These are phyloP conservation scores for Anabas testudineus DNA, from an alignment of 2,797 vertebrate species.

Conservation along the genomic window DNA sequence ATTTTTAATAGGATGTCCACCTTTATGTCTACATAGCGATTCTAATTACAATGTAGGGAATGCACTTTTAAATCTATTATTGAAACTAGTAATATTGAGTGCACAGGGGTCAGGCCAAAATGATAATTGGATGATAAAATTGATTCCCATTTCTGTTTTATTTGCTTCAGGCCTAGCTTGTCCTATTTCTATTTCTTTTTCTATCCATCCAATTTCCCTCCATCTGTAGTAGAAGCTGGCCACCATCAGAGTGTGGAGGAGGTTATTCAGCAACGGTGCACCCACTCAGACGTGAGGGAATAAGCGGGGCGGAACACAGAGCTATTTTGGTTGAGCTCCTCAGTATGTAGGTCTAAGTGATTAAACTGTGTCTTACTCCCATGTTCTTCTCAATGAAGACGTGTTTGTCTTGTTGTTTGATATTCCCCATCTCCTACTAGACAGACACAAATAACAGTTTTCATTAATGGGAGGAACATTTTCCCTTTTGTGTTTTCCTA, in stretches of 20 bases:
- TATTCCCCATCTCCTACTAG: conserved; percentile 15
- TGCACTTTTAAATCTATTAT: conserved; percentile 67
- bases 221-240: conserved; percentile 74
- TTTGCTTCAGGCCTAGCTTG: conserved; percentile 83
- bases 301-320: conserved; percentile 72
- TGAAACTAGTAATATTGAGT: conserved; percentile 74
- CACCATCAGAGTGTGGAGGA: conserved; percentile 80
- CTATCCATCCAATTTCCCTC: conserved; percentile 75
- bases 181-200: conserved; percentile 82
- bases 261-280: conserved; percentile 80
- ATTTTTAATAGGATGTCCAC: conserved; percentile 39
- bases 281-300: conserved; percentile 78
- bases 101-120: conserved; percentile 77
- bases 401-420: conserved; percentile 47
- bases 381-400: conserved; percentile 73
- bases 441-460: neutral
- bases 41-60: conserved; percentile 66
- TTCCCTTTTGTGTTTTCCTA: neutral
- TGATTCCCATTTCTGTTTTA: conserved; percentile 76
- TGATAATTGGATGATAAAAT: conserved; percentile 83
- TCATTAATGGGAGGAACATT: neutral
- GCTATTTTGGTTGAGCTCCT: conserved; percentile 82
- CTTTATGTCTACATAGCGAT: conserved; percentile 31
- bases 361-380: conserved; percentile 74
- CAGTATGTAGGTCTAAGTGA: conserved; percentile 87